Base-by-base conservation (phyloP, 1,140 invertebrate species). In the Pseudoatta argentina region DNA sequence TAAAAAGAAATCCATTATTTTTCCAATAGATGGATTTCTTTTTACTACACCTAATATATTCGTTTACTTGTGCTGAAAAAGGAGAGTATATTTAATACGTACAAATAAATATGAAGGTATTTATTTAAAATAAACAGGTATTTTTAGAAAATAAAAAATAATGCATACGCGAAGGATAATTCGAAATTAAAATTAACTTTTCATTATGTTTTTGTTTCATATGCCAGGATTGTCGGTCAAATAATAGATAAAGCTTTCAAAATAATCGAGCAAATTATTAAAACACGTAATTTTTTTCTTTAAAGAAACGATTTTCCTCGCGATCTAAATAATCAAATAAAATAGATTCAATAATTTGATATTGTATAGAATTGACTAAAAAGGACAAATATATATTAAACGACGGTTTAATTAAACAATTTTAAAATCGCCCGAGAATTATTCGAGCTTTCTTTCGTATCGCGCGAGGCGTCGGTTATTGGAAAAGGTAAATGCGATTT, bases 401-500 rank as follows among this genome's bases (percentile, higher is more conserved):
- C 3, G n/a, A 21, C 12, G 24, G n/a, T 27, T 14, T n/a, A 21
- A 72, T 24, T 24, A 51, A 73, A 10, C 8, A 44, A 44, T 44
- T 44, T 73, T 44, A 30, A 82, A 72, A 73, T 27, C 27, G 10
- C 12, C 1, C 7, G 55, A 16, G 0, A 59, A 73, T 82, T 61
- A 61, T 34, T 66, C 64, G 79, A 61, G 53, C 18, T 57, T 57
- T 55, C 77, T n/a, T 59, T 59, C 21, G 10, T 44, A 27, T 44
- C 66, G 39, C 66, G 39, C 34, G 10, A 81, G 78, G 24, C 18
- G 39, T 30, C 67, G 24, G 5, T 12, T 59, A 82, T 86, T 76
- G 66, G 59, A 78, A 89, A 87, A 67, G 87, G 24, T 24, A 24
- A 24, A 24, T 48, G 61, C 66, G 73, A 34, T 44, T 89, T 85